A percentile compares a stretch with the other conserved stretches of the same genome.
Evolutionary conservation across 2,888 invertebrate genomes (phyloP).

Genomic region (Hirudinaria manillensis): DNA sequence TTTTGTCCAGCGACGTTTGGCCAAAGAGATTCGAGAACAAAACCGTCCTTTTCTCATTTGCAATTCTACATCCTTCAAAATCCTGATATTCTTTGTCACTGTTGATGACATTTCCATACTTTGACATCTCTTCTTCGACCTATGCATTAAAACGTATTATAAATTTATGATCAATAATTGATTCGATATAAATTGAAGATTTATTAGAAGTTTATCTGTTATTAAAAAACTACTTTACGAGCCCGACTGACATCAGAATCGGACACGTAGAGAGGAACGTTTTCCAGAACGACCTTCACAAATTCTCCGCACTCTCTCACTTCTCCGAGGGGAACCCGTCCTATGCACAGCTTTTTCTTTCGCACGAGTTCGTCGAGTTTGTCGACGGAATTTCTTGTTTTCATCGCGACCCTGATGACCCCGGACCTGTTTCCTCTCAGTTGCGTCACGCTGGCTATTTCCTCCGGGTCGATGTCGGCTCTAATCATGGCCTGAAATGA

Average conservation of each 20-base stretch:
- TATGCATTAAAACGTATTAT: background rate
- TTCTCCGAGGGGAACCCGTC: conserved; percentile 17
- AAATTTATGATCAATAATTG: background rate
- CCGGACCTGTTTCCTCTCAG: background rate
- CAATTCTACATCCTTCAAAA: conserved; percentile 9
- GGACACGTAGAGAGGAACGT: conserved; percentile 24
- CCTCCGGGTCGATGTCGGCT: conserved; percentile 28
- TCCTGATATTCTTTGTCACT: conserved; percentile 24
- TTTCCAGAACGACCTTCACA: conserved; percentile 22
- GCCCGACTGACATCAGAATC: conserved; percentile 25
- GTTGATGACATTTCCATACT: conserved; percentile 20
- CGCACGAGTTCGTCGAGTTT: conserved; percentile 11
- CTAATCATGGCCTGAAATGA: conserved; percentile 19
- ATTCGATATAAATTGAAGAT: no score
- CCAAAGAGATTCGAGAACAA: conserved; percentile 18
- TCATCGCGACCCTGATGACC: conserved; percentile 30
- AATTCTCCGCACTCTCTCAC: conserved; percentile 13
- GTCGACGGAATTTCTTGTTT: background rate
- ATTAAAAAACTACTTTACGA: background rate
- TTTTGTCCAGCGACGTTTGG: background rate
- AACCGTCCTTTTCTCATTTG: conserved; percentile 28
- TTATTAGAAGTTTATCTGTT: no score
- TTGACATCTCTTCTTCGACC: conserved; percentile 30
- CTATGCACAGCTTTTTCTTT: conserved; percentile 9
- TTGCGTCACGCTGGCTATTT: conserved; percentile 26